phyloP scores from a whole-genome alignment of 1,140 invertebrate species.

The Pseudomyrmex dendroicus region DNA sequence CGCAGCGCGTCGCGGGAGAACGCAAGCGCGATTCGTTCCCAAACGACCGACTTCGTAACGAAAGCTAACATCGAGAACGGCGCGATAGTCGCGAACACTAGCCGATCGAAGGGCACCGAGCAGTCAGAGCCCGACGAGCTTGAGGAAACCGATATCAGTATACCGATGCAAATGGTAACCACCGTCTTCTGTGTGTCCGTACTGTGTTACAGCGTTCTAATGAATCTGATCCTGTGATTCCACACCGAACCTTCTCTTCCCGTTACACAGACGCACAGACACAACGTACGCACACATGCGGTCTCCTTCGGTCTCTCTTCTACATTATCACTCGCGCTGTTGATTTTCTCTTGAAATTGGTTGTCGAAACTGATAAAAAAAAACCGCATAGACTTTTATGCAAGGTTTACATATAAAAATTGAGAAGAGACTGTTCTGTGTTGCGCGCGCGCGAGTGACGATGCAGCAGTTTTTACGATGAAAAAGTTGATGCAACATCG shows the following conservation, averaged over 20 bases:
- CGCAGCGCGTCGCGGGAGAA: constrained; percentile 79
- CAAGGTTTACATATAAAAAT: constrained; percentile 34
- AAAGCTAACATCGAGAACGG: constrained; percentile 72
- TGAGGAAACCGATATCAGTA: constrained; percentile 78
- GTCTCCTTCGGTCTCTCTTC: not conserved
- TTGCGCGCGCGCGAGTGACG: constrained; percentile 28
- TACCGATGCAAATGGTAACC: constrained; percentile 85
- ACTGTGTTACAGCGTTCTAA: constrained; percentile 84
- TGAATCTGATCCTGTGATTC: constrained; percentile 82
- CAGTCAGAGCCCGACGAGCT: constrained; percentile 67
- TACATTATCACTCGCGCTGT: not conserved
- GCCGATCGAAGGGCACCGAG: constrained; percentile 75
- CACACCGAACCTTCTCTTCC: not conserved
- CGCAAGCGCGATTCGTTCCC: constrained; percentile 71
- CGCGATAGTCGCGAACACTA: constrained; percentile 76
- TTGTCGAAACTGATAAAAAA: constrained; percentile 47
- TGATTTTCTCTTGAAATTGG: constrained; percentile 37
- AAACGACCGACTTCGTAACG: constrained; percentile 70
- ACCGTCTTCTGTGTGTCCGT: constrained; percentile 85
- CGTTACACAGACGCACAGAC: constrained; percentile 11
- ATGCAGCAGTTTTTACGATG: constrained; percentile 59
- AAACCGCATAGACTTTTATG: constrained; percentile 37
- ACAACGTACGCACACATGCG: not conserved
- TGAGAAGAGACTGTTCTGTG: constrained; percentile 55
- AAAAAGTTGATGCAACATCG: not conserved